A percentile compares a stretch with the other conserved stretches of the same genome.
Conservation (phyloP, 2,113 vertebrate species). For the Leiothrix lutea region DNA sequence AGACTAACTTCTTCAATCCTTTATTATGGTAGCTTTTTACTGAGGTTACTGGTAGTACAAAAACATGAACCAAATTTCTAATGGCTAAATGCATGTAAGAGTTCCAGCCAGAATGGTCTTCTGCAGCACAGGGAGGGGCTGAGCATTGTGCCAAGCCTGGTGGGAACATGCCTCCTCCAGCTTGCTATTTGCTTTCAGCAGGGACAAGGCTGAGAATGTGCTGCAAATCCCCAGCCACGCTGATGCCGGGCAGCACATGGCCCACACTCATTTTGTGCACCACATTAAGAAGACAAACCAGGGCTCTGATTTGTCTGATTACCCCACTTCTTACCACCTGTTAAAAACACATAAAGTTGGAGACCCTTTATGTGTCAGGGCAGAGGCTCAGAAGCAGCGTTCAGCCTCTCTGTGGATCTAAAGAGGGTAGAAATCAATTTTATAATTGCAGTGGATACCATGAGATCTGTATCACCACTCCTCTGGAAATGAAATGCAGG, state of each 20-base stretch:
- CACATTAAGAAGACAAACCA: rapidly evolving
- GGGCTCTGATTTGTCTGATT: not conserved
- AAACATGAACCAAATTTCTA: not conserved
- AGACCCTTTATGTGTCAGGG: not conserved
- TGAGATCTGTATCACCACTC: conserved; percentile 15
- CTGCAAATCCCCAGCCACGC: not conserved
- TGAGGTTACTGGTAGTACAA: not conserved
- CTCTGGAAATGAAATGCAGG: not conserved
- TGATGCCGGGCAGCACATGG: rapidly evolving
- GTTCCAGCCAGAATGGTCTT: not conserved
- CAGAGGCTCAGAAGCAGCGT: not conserved
- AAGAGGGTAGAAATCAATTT: conserved; percentile 27
- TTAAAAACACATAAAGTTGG: not conserved
- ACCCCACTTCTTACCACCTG: not conserved
- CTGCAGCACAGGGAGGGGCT: not conserved
- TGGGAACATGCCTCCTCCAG: not conserved
- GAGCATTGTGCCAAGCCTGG: not conserved
- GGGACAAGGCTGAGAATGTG: not conserved
- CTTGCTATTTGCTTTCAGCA: not conserved
- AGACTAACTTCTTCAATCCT: not conserved
- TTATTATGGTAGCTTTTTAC: not conserved
- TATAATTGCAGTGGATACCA: not conserved
- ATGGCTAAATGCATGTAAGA: not conserved
- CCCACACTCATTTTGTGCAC: rapidly evolving
- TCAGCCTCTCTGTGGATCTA: not conserved